These are phyloP conservation scores for Epirrita christyi DNA, from an alignment of 2,888 invertebrate species.

Conservation along the genomic window DNA sequence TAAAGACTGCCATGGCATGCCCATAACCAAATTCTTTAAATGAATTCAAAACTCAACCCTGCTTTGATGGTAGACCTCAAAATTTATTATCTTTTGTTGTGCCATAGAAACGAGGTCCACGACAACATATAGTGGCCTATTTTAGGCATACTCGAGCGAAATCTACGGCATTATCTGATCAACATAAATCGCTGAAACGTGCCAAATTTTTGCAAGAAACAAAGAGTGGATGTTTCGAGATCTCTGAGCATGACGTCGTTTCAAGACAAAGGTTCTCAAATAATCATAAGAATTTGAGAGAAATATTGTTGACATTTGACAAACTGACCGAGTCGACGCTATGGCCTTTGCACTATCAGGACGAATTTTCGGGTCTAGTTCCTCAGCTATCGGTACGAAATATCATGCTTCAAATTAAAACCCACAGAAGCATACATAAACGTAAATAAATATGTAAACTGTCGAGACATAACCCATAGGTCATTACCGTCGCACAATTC, in stretches of 20 bases:
- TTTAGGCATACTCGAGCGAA: conserved; percentile 28
- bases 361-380: too few species aligned
- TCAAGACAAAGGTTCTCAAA: conserved; percentile 45
- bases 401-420: conserved; percentile 5
- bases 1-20: too few species aligned
- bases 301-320: neutral
- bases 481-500: conserved; percentile 33
- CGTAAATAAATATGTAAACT: conserved; percentile 11
- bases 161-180: conserved; percentile 56
- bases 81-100: neutral
- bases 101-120: neutral
- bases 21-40: too few species aligned
- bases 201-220: conserved; percentile 68
- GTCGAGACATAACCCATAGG: conserved; percentile 19
- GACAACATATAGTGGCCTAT: conserved; percentile 10
- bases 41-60: too few species aligned
- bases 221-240: conserved; percentile 63
- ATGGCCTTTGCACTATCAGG: neutral
- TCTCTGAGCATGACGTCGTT: conserved; percentile 53
- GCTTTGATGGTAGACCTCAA: too few species aligned
- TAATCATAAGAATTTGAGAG: neutral
- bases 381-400: neutral
- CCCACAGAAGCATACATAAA: conserved; percentile 2
- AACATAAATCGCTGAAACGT: conserved; percentile 65
- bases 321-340: neutral